Conservation (phyloP, 1,140 invertebrate species). For the Fopius arisanus region DNA sequence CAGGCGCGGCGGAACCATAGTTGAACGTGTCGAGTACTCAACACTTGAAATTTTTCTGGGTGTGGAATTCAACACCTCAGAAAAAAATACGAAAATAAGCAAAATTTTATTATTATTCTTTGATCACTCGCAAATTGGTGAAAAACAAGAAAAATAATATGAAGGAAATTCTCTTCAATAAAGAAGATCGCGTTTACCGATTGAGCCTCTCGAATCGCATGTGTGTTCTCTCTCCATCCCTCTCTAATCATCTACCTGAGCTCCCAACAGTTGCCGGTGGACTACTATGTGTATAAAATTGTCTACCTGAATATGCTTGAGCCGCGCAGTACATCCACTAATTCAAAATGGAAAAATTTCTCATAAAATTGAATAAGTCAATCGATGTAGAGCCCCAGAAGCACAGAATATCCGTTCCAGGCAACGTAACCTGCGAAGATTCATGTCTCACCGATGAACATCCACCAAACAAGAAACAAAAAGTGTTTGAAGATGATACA, state of each 20-base stretch:
- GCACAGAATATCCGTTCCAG: neutral
- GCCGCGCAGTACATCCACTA: neutral
- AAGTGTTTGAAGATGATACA: neutral
- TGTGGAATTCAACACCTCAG: neutral
- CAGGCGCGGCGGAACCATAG: neutral
- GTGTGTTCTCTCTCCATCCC: neutral
- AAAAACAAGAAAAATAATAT: neutral
- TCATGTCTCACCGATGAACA: neutral
- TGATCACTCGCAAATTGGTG: too few relatives aligned
- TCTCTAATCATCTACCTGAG: neutral
- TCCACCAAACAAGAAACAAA: neutral
- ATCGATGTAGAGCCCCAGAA: neutral
- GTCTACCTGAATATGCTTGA: neutral
- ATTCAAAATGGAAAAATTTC: neutral
- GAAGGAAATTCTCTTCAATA: neutral
- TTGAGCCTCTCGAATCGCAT: neutral
- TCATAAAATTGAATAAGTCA: neutral
- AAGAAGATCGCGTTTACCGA: neutral
- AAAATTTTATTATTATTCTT: neutral
- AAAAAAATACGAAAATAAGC: neutral
- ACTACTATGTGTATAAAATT: neutral
- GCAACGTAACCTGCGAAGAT: neutral
- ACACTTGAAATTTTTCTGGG: neutral
- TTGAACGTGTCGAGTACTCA: neutral
- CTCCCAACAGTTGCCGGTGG: neutral